A percentile compares a stretch with the other conserved stretches of the same genome.
These are phyloP conservation scores for Luperina testacea DNA, from an alignment of 2,888 invertebrate species.

Conservation along the genomic window DNA sequence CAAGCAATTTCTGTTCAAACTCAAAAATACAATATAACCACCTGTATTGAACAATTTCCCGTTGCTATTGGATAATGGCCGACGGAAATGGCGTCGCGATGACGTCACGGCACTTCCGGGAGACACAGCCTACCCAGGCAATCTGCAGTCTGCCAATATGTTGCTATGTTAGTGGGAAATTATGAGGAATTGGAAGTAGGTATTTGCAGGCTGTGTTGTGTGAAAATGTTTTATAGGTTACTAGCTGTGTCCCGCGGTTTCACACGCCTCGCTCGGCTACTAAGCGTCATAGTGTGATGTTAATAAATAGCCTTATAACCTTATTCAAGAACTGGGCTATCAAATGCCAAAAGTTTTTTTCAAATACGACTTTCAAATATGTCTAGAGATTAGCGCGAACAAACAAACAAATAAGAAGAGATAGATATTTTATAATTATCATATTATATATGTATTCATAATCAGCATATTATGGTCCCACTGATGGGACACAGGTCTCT, in stretches of 20 bases:
- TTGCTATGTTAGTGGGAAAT: slow-evolving; percentile 24
- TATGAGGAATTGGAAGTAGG: neutral
- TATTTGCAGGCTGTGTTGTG: neutral
- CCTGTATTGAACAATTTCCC: slow-evolving; percentile 74
- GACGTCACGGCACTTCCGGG: slow-evolving; percentile 78
- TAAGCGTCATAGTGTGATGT: neutral
- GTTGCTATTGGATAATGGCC: slow-evolving; percentile 80
- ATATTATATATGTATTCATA: too few species aligned
- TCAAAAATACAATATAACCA: slow-evolving; percentile 48
- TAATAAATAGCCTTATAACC: neutral
- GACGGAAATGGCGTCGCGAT: slow-evolving; percentile 81
- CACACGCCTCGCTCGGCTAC: neutral
- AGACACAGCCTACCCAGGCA: slow-evolving; percentile 46
- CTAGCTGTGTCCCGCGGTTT: neutral
- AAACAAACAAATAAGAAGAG: too few species aligned
- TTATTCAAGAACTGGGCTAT: neutral
- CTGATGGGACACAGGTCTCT: too few species aligned
- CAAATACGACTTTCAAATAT: neutral
- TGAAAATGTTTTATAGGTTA: neutral
- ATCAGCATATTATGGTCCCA: too few species aligned
- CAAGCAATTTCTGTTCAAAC: slow-evolving; percentile 19
- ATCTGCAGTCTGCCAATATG: slow-evolving; percentile 48
- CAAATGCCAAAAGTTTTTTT: neutral
- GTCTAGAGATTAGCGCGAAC: too few species aligned
- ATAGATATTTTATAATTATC: too few species aligned